Conservation (phyloP, 2,113 vertebrate genomes). For the Etia nguti region DNA sequence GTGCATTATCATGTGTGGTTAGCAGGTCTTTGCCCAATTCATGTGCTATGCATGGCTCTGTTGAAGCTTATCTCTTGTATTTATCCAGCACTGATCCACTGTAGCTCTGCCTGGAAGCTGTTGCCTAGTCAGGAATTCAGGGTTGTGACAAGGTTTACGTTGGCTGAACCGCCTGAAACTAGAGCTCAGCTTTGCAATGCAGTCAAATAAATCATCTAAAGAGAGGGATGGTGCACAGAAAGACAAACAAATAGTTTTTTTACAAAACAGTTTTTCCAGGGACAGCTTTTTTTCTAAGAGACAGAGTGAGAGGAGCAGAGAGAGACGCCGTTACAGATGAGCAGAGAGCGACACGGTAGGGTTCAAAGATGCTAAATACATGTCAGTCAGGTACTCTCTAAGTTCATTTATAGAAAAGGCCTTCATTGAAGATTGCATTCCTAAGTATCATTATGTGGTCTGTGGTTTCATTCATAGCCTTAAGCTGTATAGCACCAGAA, state of each 20-base stretch:
- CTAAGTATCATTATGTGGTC: slow-evolving; percentile 67
- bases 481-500: slow-evolving; percentile 7
- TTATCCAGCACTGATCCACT: slow-evolving; percentile 60
- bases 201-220: slow-evolving; percentile 69
- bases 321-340: neutral
- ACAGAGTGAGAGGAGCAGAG: neutral
- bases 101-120: slow-evolving; percentile 64
- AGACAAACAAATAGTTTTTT: slow-evolving; percentile 68
- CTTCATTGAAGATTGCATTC: slow-evolving; percentile 40
- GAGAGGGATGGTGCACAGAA: slow-evolving; percentile 50
- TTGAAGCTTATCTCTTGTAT: slow-evolving; percentile 54
- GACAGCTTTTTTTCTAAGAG: neutral
- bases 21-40: neutral
- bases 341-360: neutral
- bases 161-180: slow-evolving; percentile 66
- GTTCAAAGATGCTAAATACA: slow-evolving; percentile 42
- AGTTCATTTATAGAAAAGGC: slow-evolving; percentile 61
- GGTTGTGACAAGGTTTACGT: slow-evolving; percentile 72
- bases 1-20: neutral
- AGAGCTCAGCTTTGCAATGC: slow-evolving; percentile 46
- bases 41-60: slow-evolving; percentile 23
- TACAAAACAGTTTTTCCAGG: slow-evolving; percentile 47
- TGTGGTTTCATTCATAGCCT: slow-evolving; percentile 50
- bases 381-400: slow-evolving; percentile 64
- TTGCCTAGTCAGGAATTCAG: slow-evolving; percentile 63